Conservation (phyloP, 2,113 vertebrate genomes). For the Herpailurus yagouaroundi region DNA sequence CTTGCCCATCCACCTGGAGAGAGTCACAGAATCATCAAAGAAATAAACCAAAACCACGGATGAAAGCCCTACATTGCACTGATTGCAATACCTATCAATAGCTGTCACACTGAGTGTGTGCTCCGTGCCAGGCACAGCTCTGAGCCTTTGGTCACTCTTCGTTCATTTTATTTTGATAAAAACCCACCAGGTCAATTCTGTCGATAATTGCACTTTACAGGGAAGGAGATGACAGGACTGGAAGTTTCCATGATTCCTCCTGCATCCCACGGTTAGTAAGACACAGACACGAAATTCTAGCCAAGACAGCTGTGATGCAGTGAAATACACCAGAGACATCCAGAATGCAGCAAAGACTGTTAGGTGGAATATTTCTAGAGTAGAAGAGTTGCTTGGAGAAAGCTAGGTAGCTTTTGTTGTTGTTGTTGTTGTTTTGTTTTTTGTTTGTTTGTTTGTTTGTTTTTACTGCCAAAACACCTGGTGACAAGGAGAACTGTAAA, state of each 20-base stretch:
- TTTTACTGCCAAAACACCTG: neutral
- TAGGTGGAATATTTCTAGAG: accelerated
- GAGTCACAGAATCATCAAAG: neutral
- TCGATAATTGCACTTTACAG: neutral
- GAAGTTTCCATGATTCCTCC: no score
- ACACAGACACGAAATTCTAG: accelerated
- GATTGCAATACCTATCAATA: accelerated
- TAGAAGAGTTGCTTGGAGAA: neutral
- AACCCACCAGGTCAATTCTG: no score
- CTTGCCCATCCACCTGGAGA: neutral
- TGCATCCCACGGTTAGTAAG: accelerated
- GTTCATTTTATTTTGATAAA: no score
- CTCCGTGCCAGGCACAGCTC: accelerated
- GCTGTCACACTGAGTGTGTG: accelerated
- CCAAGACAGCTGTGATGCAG: accelerated
- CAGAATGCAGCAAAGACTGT: neutral
- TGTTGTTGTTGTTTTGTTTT: no score
- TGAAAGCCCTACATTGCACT: accelerated
- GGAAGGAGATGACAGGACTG: neutral
- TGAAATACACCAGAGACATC: neutral
- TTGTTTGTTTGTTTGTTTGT: neutral
- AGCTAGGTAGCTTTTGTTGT: neutral
- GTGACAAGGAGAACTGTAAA: neutral
- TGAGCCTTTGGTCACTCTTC: no score
- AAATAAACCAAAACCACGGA: neutral